Evolutionary conservation across 2,113 vertebrate genomes (phyloP).

Genomic region (Mirza zaza): DNA sequence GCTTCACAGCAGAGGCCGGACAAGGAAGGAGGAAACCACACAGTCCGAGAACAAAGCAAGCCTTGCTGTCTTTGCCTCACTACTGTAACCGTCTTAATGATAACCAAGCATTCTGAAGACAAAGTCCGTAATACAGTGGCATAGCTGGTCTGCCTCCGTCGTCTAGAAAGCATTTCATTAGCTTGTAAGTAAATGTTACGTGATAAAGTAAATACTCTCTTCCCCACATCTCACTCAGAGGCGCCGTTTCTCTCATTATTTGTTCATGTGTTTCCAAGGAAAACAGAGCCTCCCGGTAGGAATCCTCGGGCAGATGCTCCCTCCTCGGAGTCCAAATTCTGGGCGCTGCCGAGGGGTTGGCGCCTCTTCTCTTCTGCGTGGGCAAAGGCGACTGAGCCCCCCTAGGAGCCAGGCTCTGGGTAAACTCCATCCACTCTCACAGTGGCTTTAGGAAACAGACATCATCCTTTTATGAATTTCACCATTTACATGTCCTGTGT

Average conservation of each 20-base stretch:
- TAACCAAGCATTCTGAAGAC: background rate
- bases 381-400: background rate
- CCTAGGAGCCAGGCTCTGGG: background rate
- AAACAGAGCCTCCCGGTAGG: background rate
- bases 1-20: background rate
- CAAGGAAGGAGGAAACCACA: background rate
- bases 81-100: background rate
- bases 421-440: background rate
- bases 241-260: background rate
- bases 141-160: background rate
- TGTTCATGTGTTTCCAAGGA: background rate
- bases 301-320: background rate
- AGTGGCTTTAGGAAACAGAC: too few species aligned
- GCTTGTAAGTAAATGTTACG: background rate
- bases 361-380: accelerated
- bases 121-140: background rate
- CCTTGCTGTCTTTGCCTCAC: background rate
- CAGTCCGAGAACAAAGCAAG: background rate
- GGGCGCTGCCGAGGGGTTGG: background rate
- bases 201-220: background rate
- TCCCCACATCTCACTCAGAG: background rate
- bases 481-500: too few species aligned
- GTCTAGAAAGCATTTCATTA: background rate
- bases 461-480: background rate
- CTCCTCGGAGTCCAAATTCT: too few species aligned